These are phyloP conservation scores for Alviniconcha strummeri DNA, from an alignment of 2,888 invertebrate genomes.

Conservation along the genomic window DNA sequence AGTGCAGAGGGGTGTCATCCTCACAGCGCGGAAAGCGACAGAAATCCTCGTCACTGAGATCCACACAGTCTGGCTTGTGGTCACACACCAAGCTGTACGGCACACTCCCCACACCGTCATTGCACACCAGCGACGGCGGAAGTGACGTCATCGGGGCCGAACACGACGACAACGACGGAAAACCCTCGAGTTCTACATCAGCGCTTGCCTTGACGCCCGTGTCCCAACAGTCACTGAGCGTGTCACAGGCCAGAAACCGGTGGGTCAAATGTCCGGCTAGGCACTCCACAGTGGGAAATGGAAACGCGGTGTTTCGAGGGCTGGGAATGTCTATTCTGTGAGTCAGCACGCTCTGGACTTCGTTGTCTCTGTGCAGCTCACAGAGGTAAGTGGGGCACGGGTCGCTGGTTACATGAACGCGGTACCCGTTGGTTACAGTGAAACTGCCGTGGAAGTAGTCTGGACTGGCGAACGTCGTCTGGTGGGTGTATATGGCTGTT, in stretches of 20 bases:
- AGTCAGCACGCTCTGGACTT: no score
- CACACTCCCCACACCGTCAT: no score
- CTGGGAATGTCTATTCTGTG: neutral
- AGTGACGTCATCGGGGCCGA: no score
- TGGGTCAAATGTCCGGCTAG: neutral
- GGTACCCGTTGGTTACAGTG: no score
- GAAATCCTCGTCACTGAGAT: constrained; percentile 6
- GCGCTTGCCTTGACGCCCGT: neutral
- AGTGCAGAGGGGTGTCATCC: neutral
- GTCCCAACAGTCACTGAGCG: neutral
- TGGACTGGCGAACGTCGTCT: no score
- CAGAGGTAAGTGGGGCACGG: no score
- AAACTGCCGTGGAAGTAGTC: no score
- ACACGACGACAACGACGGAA: neutral
- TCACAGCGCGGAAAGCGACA: neutral
- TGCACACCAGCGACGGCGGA: no score
- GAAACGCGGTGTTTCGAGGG: neutral
- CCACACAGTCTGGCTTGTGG: neutral
- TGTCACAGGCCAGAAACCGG: constrained; percentile 7
- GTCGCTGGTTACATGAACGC: no score
- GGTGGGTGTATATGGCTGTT: no score
- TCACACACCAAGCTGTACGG: neutral
- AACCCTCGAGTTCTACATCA: neutral
- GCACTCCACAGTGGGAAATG: neutral
- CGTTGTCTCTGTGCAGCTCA: no score